Evolutionary conservation across 92 coral and sea anemone genomes (phyloP).

Genomic region (Paragorgia papillata): DNA sequence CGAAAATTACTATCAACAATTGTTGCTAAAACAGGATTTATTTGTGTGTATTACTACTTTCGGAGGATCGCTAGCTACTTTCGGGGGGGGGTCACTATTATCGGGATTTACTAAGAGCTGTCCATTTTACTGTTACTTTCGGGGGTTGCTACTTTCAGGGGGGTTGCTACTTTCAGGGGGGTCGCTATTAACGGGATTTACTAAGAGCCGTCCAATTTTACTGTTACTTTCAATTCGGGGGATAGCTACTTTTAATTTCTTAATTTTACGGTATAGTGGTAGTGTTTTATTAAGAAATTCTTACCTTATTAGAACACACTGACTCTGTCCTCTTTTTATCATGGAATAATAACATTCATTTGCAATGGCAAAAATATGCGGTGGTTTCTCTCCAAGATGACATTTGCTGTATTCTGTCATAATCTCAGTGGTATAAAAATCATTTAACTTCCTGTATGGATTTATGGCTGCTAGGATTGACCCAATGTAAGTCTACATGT

Average conservation of each 20-base stretch:
- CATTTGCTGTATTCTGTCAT: slow-evolving; percentile 78
- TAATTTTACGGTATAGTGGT: too few relatives aligned
- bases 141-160: background rate
- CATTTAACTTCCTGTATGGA: slow-evolving; percentile 80
- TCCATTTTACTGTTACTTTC: background rate
- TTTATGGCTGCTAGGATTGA: slow-evolving; percentile 90
- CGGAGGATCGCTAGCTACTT: too few relatives aligned
- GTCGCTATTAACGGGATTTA: too few relatives aligned
- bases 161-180: too few relatives aligned
- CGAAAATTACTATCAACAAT: too few relatives aligned
- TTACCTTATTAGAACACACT: slow-evolving; percentile 97
- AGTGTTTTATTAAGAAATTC: background rate
- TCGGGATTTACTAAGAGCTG: too few relatives aligned
- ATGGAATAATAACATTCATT: slow-evolving; percentile 95
- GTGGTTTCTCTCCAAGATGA: slow-evolving; percentile 93
- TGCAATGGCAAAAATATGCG: slow-evolving; percentile 94
- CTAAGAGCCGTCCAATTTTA: too few relatives aligned
- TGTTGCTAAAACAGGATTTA: too few relatives aligned
- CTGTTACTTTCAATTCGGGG: background rate
- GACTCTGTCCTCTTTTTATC: slow-evolving; percentile 92
- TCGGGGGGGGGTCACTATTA: too few relatives aligned
- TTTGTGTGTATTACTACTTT: too few relatives aligned
- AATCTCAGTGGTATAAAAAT: slow-evolving; percentile 74
- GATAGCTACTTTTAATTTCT: too few relatives aligned
- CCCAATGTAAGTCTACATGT: slow-evolving; percentile 88